Evolutionary conservation across 2,888 invertebrate genomes (phyloP), one percentile per base, ranked within the genome.

Genomic region (Ornithoptera priamus): DNA sequence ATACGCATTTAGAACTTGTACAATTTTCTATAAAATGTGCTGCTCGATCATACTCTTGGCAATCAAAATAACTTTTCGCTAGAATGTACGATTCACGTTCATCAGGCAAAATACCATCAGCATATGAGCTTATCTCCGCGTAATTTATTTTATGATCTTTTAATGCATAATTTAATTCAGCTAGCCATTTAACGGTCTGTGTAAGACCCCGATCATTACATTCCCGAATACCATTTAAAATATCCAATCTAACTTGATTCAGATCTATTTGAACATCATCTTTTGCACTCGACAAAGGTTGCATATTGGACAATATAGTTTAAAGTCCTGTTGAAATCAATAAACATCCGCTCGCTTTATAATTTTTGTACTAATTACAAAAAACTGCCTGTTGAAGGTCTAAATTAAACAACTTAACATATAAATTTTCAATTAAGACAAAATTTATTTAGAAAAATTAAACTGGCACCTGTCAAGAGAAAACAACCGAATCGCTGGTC

Each of bases 11-110:
- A 0, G 94, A 91, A 70, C 95, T 95, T 58, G 91, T 91, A 77
- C 96, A 95, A 71, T 95, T 94, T 77, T 96, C 94, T 10, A 97
- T 93, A 80, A 97, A 97, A 89, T 95, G 95, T 0, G 97, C 96
- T 68, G 97, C 96, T 80, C 97, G 93, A 79, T 98, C 97, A 85
- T 97, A 99, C 85, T 99, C 99, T 77, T 97, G 96, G 61, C 96
- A 93, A 87, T 98, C 97, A 82, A 98, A 98, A 84, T 97, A 98
- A 73, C 96, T 95, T 85, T 97, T 97, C 0, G 97, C 97, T 75
- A 98, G 85, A 58, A 94, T 93, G 84, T 97, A 98, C 36, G 93
- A 90, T 80, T 97, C 96, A 73, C 93, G 93, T 77, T 97, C 96
- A 69, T 95, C 94, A 39, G 90, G 90, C 12, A 89, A 85, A 62